phyloP scores from a whole-genome alignment of 2,113 vertebrate genomes.

The Nanorana parkeri region DNA sequence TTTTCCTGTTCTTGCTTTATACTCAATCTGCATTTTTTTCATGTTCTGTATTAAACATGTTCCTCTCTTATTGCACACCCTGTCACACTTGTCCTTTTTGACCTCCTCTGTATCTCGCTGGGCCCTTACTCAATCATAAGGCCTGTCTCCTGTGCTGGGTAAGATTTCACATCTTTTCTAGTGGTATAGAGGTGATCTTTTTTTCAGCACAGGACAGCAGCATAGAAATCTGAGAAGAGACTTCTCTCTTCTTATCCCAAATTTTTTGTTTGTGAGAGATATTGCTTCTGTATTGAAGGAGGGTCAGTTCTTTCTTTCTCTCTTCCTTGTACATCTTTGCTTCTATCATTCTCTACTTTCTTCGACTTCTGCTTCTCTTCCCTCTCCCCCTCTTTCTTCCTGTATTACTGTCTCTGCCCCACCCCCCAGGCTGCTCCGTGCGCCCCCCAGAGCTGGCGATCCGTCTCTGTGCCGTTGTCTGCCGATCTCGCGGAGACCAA shows the following conservation, averaged over 20 bases:
- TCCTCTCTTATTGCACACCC: slow-evolving; percentile 38
- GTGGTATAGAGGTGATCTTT: not conserved
- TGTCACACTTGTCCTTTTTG: slow-evolving; percentile 23
- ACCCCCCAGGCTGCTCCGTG: slow-evolving; percentile 42
- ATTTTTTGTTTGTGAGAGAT: slow-evolving; percentile 12
- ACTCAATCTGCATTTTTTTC: slow-evolving; percentile 35
- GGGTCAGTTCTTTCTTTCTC: slow-evolving; percentile 21
- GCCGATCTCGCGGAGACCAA: slow-evolving; percentile 70
- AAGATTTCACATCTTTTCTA: not conserved
- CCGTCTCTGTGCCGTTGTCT: slow-evolving; percentile 73
- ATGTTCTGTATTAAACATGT: slow-evolving; percentile 35
- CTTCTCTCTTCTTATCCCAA: not conserved
- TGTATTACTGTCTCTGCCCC: slow-evolving; percentile 56
- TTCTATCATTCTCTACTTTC: slow-evolving; percentile 20
- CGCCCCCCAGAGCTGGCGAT: slow-evolving; percentile 65
- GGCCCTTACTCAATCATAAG: slow-evolving; percentile 32
- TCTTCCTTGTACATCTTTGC: slow-evolving; percentile 10
- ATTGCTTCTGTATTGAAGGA: slow-evolving; percentile 45
- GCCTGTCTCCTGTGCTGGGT: slow-evolving; percentile 6
- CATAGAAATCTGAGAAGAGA: slow-evolving; percentile 4
- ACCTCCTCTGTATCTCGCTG: slow-evolving; percentile 19
- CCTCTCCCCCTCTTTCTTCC: slow-evolving; percentile 49
- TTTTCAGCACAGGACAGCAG: slow-evolving; percentile 1
- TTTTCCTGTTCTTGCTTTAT: slow-evolving; percentile 26
- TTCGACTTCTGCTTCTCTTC: slow-evolving; percentile 23